phyloP scores from a whole-genome alignment of 23 tunicate genomes.

The Trididemnum clinides region DNA sequence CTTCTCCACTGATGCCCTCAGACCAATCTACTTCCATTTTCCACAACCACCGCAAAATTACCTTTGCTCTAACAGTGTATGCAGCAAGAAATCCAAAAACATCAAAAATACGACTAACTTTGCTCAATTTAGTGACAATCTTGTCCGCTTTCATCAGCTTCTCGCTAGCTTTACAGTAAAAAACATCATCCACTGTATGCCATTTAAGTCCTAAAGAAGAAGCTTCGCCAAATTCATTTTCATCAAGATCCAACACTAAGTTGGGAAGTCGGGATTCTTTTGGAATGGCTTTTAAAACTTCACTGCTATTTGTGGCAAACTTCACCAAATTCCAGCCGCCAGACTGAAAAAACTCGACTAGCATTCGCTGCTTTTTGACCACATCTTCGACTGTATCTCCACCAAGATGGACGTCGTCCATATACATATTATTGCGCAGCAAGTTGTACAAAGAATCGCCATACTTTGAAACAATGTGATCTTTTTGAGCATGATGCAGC shows the following conservation, averaged over 20 bases:
- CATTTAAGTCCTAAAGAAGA: neutral
- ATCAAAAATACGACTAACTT: neutral
- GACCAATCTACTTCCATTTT: too few relatives aligned
- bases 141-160: neutral
- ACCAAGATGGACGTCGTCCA: too few relatives aligned
- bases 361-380: too few relatives aligned
- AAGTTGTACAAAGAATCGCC: too few relatives aligned
- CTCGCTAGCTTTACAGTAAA: neutral
- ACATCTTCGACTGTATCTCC: too few relatives aligned
- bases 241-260: neutral
- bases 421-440: too few relatives aligned
- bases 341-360: too few relatives aligned
- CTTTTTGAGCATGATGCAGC: too few relatives aligned
- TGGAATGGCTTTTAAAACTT: neutral
- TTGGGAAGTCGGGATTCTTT: neutral
- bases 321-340: conserved; percentile 6
- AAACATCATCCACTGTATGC: conserved; percentile 4
- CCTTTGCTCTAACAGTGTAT: too few relatives aligned
- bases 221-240: neutral
- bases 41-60: too few relatives aligned
- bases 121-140: neutral
- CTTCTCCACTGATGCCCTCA: neutral
- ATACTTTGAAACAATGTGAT: too few relatives aligned
- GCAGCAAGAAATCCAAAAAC: neutral
- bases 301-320: neutral